Conservation (phyloP, 2,113 vertebrate genomes). For the Microtus ochrogaster region DNA sequence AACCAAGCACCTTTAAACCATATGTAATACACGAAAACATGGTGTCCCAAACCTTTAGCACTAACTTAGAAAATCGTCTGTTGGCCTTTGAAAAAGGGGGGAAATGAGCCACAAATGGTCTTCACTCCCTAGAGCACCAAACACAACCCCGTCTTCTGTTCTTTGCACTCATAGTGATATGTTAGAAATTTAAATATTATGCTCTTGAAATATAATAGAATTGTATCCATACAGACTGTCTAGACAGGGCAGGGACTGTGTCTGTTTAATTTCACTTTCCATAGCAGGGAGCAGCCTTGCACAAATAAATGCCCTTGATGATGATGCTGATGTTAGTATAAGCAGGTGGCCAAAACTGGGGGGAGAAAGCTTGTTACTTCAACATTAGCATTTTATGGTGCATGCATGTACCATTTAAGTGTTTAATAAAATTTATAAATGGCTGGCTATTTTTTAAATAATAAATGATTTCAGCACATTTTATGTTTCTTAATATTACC, state of each 20-base stretch:
- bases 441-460: constrained; percentile 73
- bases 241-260: constrained; percentile 77
- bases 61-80: not conserved
- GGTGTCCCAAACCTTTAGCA: not conserved
- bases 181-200: constrained; percentile 74
- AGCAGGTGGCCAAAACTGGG: constrained; percentile 72
- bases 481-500: constrained; percentile 68
- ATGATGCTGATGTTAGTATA: constrained; percentile 74
- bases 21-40: not conserved
- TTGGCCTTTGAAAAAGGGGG: constrained; percentile 28
- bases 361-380: constrained; percentile 55
- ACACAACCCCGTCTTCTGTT: constrained; percentile 36
- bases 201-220: constrained; percentile 77
- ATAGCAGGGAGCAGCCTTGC: constrained; percentile 66
- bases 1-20: not conserved
- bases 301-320: constrained; percentile 79
- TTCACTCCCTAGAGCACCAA: constrained; percentile 28
- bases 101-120: not conserved
- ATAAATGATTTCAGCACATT: constrained; percentile 76
- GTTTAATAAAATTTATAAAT: constrained; percentile 74
- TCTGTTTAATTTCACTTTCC: constrained; percentile 79
- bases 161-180: constrained; percentile 53
- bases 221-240: constrained; percentile 76
- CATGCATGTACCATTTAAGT: constrained; percentile 34
- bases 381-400: constrained; percentile 54